Evolutionary conservation across 2,113 vertebrate genomes (phyloP).

Genomic region (Silurus asotus): DNA sequence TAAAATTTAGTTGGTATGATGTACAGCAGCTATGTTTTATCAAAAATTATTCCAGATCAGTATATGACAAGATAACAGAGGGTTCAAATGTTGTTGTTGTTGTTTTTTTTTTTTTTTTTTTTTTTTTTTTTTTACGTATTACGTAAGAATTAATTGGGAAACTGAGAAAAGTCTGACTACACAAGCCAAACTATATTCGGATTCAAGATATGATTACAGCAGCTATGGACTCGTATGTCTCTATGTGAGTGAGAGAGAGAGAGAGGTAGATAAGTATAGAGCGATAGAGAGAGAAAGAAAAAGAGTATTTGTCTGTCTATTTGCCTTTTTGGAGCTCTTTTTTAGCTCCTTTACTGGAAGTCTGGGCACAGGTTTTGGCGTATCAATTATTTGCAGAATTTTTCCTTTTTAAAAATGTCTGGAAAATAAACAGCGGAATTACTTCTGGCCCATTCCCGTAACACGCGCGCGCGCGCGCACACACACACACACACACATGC

Average conservation of each 20-base stretch:
- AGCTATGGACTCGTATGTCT: conserved; percentile 27
- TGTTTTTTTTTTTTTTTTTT: too few species aligned
- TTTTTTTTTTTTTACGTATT: not conserved
- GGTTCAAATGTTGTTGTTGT: too few species aligned
- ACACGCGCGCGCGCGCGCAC: not conserved
- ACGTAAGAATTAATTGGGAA: not conserved
- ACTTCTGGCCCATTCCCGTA: conserved; percentile 45
- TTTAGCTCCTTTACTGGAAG: conserved; percentile 46
- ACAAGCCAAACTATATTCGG: not conserved
- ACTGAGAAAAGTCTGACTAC: not conserved
- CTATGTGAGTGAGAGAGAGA: not conserved
- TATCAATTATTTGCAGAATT: conserved; percentile 51
- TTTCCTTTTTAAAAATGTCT: conserved; percentile 42
- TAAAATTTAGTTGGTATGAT: not conserved
- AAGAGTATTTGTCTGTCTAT: not conserved
- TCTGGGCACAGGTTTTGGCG: conserved; percentile 39
- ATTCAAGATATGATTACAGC: conserved; percentile 29
- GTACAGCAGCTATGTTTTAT: not conserved
- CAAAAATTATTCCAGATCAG: not conserved
- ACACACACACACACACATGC: too few species aligned
- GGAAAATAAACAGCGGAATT: conserved; percentile 52
- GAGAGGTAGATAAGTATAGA: not conserved
- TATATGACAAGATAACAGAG: not conserved
- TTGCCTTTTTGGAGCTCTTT: conserved; percentile 22
- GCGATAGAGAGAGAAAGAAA: not conserved